Evolutionary conservation across 2,113 vertebrate genomes (phyloP).

Genomic region (Taxidea taxus): DNA sequence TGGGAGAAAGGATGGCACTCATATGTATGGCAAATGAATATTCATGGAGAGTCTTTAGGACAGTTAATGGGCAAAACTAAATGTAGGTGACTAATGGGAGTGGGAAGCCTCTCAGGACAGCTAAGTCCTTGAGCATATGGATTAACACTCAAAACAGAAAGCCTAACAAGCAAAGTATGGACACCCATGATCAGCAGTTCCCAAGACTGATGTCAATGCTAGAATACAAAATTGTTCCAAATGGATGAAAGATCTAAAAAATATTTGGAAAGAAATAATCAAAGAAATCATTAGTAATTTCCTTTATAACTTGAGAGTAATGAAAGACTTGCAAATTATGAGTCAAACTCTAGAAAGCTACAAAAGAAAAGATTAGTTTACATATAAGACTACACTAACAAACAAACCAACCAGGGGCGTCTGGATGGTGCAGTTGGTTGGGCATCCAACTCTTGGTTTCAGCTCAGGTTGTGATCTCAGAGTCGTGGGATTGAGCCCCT

Average conservation of each 20-base stretch:
- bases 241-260: neutral
- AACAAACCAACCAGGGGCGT: neutral
- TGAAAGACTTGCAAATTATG: constrained; percentile 6
- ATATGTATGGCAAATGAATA: neutral
- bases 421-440: neutral
- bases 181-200: neutral
- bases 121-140: neutral
- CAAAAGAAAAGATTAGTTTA: constrained; percentile 12
- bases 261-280: neutral
- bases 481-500: neutral
- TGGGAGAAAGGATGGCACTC: neutral
- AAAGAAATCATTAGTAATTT: constrained; percentile 1
- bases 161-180: neutral
- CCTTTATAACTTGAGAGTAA: neutral
- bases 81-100: neutral
- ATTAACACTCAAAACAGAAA: neutral
- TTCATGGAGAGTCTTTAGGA: neutral
- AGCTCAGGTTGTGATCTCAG: neutral
- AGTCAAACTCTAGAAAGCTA: neutral
- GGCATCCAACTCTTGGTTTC: neutral
- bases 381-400: neutral
- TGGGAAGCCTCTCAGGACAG: neutral
- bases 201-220: neutral
- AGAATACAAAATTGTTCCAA: neutral
- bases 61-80: neutral